phyloP scores from a whole-genome alignment of 2,113 vertebrate species.

The Sterrhoptilus dennistouni region DNA sequence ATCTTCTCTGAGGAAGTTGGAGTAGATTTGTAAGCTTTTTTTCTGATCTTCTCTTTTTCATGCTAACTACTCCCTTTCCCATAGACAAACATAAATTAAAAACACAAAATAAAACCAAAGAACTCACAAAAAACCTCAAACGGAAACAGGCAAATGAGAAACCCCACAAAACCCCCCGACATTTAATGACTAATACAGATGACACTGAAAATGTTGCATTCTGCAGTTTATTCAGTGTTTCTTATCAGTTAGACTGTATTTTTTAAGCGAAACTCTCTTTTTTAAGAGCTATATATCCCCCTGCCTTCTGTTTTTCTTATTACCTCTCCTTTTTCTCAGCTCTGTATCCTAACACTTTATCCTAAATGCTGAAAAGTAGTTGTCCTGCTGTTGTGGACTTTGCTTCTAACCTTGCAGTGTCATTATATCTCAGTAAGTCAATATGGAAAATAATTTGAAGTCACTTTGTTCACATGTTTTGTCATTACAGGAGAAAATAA shows the following conservation, averaged over 20 bases:
- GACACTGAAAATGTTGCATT: not conserved
- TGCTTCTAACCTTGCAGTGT: not conserved
- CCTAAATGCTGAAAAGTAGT: not conserved
- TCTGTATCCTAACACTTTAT: not conserved
- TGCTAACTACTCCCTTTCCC: not conserved
- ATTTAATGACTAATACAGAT: not conserved
- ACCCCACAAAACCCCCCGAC: accelerated
- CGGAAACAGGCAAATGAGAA: not conserved
- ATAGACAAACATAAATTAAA: not conserved
- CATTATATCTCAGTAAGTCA: not conserved
- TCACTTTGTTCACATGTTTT: not conserved
- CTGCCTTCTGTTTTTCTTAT: not conserved
- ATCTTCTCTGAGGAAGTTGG: not conserved
- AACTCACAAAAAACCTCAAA: not conserved
- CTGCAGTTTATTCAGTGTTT: not conserved
- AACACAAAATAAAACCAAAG: not conserved
- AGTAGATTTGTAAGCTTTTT: not conserved
- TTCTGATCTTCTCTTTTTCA: not conserved
- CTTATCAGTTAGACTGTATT: not conserved
- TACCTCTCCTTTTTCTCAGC: not conserved
- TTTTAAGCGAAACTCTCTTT: not conserved
- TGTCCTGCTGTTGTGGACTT: not conserved
- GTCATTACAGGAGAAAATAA: not conserved
- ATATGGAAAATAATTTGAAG: not conserved
- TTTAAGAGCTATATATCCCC: not conserved